Evolutionary conservation across 2,888 invertebrate species (phyloP), one percentile per base, ranked within the genome.

Genomic region (Nemapogon koenigi): DNA sequence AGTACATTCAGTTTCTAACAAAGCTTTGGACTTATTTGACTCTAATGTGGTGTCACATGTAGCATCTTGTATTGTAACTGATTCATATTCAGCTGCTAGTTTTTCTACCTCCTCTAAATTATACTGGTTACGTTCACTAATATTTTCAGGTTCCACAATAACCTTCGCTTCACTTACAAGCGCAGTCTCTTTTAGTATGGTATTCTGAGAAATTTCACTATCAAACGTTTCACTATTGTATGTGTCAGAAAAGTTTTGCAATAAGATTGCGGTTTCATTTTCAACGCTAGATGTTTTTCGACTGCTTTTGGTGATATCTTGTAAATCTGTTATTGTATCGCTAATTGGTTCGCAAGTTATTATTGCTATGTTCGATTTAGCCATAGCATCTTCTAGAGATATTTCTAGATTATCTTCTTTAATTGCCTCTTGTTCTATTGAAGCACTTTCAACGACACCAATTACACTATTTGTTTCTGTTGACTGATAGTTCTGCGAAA

Each of bases 401-500:
- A 50, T 44, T 16, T 45, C 49, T 27, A 46, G 47, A 13, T 46
- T 43, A 13, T 46, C 32, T 39, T 51, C 47, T 30, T 51, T 46
- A 26, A 47, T 37, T 13, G 43, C 37, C 31, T 40, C 31, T 31
- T 31, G 13, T 6, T n/a, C n/a, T 6, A 13, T 14, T 11, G 11
- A 27, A 6, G 28, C 28, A 4, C 11, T 27, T 27, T 4, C 4
- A 13, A 13, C 4, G 4, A n/a, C n/a, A 13, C 14, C 28, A n/a
- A n/a, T n/a, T 11, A 4, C 4, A 31, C 4, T 16, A 7, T 31
- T 31, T 3, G 16, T 27, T 27, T 27, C 28, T 1, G 51, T 48
- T 47, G 59, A 52, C 42, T 61, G 56, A 31, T 51, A 52, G 32
- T 53, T 59, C 40, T 58, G 51, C 16, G 55, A 35, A 1, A 55